Evolutionary conservation across 2,113 vertebrate species (phyloP), one percentile per base, ranked within the genome.

Genomic region (Leucopsar rothschildi): DNA sequence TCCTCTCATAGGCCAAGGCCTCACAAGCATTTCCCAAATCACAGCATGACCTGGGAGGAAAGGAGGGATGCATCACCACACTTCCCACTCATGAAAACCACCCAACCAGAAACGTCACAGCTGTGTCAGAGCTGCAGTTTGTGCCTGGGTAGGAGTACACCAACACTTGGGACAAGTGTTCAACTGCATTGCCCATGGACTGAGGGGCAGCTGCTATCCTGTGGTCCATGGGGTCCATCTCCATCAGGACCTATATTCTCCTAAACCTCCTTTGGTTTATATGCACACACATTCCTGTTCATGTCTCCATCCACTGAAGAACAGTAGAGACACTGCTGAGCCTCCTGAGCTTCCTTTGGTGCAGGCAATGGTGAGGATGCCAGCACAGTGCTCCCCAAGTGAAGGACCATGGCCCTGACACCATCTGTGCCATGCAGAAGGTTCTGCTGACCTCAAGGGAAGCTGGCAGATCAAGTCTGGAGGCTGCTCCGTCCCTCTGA

Each of bases 91-190:
- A 29, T 53, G 21, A 65, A 65, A 52, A n/a, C 33, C 20, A 20
- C 25, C 7, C 60, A 75, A 4, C 3, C 15, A 31, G 66, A 93
- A 85, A 7, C 0, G 2, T 15, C 33, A n/a, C 1, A 3, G 10
- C 39, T 13, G 4, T 50, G 5, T 49, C 31, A 73, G 45, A 47
- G 66, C 21, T 61, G 12, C 12, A 39, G 24, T 20, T 33, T 22
- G 17, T 16, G 35, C 40, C 19, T 19, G 21, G 50, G 33, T 6
- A 45, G 49, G 77, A 55, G 61, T 12, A 25, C 31, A 45, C 25
- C 50, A 37, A 55, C 21, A 55, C 21, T 10, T 25, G 50, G 33
- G 61, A 20, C 12, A 24, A 37, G 40, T 7, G 7, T 12, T 22
- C 33, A 66, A 12, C 49, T 45, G 20, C 39, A 79, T 11, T 17